Evolutionary conservation across 2,113 vertebrate genomes (phyloP).

Genomic region (Phaetusa simplex): DNA sequence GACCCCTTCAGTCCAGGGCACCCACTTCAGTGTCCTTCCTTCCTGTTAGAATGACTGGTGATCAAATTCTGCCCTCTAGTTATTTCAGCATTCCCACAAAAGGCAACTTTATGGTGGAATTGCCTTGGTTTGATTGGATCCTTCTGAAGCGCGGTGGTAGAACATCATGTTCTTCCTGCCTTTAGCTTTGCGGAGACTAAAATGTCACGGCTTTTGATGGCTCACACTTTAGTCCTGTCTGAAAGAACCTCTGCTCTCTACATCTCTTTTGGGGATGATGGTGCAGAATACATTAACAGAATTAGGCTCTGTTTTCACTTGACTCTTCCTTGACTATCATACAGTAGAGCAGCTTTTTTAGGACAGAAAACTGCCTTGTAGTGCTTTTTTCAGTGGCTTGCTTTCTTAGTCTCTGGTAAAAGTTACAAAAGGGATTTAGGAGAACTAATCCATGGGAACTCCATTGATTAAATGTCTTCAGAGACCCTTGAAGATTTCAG

Average conservation of each 20-base stretch:
- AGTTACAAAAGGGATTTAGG: background rate
- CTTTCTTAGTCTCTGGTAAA: background rate
- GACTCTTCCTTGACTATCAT: background rate
- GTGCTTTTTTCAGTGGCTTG: background rate
- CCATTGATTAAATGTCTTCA: background rate
- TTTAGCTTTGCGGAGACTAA: background rate
- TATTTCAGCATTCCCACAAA: background rate
- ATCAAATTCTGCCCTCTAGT: background rate
- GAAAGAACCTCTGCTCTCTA: background rate
- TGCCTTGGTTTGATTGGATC: background rate
- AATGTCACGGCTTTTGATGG: background rate
- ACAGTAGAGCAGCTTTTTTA: background rate
- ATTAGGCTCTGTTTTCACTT: background rate
- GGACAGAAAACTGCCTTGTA: background rate
- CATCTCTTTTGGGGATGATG: background rate
- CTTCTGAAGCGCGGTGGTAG: background rate
- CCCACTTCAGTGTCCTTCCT: background rate
- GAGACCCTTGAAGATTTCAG: background rate
- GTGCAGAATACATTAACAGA: background rate
- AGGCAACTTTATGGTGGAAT: background rate
- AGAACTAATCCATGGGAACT: background rate
- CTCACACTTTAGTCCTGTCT: background rate
- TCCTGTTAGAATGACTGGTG: background rate
- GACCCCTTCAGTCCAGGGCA: background rate
- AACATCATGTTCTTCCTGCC: background rate